Conservation (phyloP, 2,797 vertebrate genomes). For the Centropyge bicolor region DNA sequence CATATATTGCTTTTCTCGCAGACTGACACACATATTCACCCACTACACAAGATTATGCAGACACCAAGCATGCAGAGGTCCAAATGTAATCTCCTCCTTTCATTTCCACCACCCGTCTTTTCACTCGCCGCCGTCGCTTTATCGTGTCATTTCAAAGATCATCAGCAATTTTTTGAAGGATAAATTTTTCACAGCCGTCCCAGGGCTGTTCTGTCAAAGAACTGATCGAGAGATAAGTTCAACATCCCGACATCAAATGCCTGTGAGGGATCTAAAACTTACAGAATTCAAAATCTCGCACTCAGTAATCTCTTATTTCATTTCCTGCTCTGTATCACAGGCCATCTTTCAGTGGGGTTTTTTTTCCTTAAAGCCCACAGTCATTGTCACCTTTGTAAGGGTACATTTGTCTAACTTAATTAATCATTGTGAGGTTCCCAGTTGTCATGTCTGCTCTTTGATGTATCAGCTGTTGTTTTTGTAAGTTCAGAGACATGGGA, state of each 20-base stretch:
- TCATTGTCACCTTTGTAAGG: conserved; percentile 47
- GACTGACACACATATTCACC: neutral
- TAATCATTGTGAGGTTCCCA: conserved; percentile 1
- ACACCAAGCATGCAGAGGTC: neutral
- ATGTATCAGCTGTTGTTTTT: conserved; percentile 33
- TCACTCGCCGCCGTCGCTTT: neutral
- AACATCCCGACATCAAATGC: conserved; percentile 44
- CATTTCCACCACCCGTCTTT: conserved; percentile 7
- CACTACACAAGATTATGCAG: neutral
- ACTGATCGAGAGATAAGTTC: conserved; percentile 31
- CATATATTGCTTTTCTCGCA: neutral
- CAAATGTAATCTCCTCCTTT: conserved; percentile 35
- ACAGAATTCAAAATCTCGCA: conserved; percentile 24
- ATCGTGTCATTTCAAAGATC: conserved; percentile 46
- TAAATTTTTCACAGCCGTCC: conserved; percentile 26
- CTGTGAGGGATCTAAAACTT: conserved; percentile 28
- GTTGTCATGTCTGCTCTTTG: neutral
- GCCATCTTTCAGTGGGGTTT: neutral
- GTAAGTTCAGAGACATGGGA: neutral
- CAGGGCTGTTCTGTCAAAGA: conserved; percentile 26
- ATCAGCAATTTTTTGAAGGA: conserved; percentile 48
- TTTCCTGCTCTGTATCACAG: neutral
- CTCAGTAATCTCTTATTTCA: conserved; percentile 22
- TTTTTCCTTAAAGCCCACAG: conserved; percentile 2
- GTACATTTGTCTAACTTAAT: conserved; percentile 37